Percentiles rank a stretch among this genome's conserved stretches.
Evolutionary conservation across 2,888 invertebrate species (phyloP).

Genomic region (Callimorpha dominula): DNA sequence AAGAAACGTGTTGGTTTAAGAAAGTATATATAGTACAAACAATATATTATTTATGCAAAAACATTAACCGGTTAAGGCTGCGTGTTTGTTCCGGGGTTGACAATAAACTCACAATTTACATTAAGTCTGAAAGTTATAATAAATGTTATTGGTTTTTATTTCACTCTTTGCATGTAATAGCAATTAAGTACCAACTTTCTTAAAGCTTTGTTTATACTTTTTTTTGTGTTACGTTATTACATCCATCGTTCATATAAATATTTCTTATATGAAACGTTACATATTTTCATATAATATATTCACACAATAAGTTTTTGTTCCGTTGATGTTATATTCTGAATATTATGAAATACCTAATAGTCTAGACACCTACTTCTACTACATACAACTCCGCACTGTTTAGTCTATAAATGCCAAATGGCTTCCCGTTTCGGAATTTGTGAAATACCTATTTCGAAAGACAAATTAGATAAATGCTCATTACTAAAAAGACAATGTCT

Average conservation of each 20-base stretch:
- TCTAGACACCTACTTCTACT: background rate
- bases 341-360: no score
- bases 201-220: conserved; percentile 14
- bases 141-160: conserved; percentile 46
- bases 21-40: conserved; percentile 2
- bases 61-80: conserved; percentile 27
- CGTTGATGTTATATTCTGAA: background rate
- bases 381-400: background rate
- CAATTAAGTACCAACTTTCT: conserved; percentile 14
- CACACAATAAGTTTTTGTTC: background rate
- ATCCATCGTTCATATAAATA: background rate
- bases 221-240: background rate
- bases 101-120: conserved; percentile 46
- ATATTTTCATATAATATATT: no score
- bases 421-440: background rate
- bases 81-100: conserved; percentile 44
- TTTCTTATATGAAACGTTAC: background rate
- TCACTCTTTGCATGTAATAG: conserved; percentile 31
- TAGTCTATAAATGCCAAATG: background rate
- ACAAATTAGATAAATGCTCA: background rate
- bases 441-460: background rate
- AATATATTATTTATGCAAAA: conserved; percentile 31
- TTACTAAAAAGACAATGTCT: background rate
- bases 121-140: conserved; percentile 39
- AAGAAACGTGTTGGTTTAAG: conserved; percentile 2